phyloP scores from a whole-genome alignment of 2,113 vertebrate genomes.

The Crotalus tigris region DNA sequence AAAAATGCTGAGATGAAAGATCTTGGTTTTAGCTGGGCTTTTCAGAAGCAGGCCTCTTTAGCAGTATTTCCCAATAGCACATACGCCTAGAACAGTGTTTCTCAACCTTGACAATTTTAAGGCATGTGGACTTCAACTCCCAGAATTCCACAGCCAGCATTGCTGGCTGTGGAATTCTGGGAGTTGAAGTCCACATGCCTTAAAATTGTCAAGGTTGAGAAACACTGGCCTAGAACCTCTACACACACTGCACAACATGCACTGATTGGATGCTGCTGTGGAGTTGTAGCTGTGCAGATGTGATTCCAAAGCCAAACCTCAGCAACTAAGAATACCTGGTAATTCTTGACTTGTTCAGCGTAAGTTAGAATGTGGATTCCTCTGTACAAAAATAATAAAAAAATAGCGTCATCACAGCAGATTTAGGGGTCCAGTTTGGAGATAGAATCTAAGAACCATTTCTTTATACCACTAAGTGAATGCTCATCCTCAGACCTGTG shows the following conservation, averaged over 20 bases:
- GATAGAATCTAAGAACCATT: neutral
- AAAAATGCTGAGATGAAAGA: neutral
- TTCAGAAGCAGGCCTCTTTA: slow-evolving; percentile 14
- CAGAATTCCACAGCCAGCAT: too few relatives aligned
- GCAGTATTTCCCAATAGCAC: slow-evolving; percentile 29
- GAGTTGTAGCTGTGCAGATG: slow-evolving; percentile 4
- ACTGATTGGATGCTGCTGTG: slow-evolving; percentile 7
- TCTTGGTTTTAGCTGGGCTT: slow-evolving; percentile 14
- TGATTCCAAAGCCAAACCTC: slow-evolving; percentile 15
- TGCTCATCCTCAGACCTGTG: slow-evolving; percentile 41
- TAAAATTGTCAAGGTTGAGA: too few relatives aligned
- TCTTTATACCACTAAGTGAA: slow-evolving; percentile 61
- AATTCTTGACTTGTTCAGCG: neutral
- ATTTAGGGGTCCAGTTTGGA: neutral
- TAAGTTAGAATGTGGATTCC: slow-evolving; percentile 9
- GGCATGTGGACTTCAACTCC: too few relatives aligned
- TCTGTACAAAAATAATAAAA: neutral
- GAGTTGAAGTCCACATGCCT: too few relatives aligned
- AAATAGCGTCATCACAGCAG: too few relatives aligned
- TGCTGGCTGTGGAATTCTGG: too few relatives aligned
- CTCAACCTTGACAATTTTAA: too few relatives aligned
- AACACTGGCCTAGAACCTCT: slow-evolving; percentile 5
- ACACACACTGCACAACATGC: neutral
- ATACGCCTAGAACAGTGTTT: slow-evolving; percentile 1
- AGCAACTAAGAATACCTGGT: neutral